Evolutionary conservation across 2,888 invertebrate genomes (phyloP).

Genomic region (Sarcophaga rosellei): DNA sequence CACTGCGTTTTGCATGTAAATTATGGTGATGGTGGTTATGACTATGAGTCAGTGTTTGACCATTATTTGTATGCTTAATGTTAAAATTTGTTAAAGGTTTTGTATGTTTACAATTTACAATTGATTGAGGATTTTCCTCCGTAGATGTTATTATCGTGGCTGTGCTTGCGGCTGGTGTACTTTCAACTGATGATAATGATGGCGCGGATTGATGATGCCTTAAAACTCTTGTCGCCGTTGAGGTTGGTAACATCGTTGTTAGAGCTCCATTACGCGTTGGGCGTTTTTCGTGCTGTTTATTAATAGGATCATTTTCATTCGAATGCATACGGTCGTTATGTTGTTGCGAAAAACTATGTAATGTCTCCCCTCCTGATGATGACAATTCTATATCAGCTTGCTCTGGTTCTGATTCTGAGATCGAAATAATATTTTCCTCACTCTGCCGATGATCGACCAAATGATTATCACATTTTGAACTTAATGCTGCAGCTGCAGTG

Average conservation of each 20-base stretch:
- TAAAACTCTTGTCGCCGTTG: constrained; percentile 68
- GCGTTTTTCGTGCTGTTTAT: constrained; percentile 70
- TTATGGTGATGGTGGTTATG: constrained; percentile 57
- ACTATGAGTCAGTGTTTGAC: constrained; percentile 43
- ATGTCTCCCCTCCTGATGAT: neutral
- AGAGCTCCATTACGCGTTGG: constrained; percentile 74
- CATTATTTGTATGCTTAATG: constrained; percentile 52
- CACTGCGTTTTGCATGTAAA: constrained; percentile 45
- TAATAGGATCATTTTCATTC: constrained; percentile 70
- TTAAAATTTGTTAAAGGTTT: constrained; percentile 52
- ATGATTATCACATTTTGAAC: constrained; percentile 44
- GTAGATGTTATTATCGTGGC: constrained; percentile 11
- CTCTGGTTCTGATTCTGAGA: constrained; percentile 66
- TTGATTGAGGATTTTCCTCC: constrained; percentile 43
- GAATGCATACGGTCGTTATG: constrained; percentile 47
- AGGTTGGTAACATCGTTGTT: neutral
- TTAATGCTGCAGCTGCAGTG: constrained; percentile 44
- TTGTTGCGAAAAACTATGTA: neutral
- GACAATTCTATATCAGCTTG: constrained; percentile 52
- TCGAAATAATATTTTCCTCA: constrained; percentile 57
- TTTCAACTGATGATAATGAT: constrained; percentile 21
- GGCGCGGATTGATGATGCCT: constrained; percentile 70
- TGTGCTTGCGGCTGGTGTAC: constrained; percentile 41
- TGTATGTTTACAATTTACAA: constrained; percentile 66
- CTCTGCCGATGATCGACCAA: constrained; percentile 16